Conservation (phyloP, 2,888 invertebrate genomes). For the Ariolimax columbianus region DNA sequence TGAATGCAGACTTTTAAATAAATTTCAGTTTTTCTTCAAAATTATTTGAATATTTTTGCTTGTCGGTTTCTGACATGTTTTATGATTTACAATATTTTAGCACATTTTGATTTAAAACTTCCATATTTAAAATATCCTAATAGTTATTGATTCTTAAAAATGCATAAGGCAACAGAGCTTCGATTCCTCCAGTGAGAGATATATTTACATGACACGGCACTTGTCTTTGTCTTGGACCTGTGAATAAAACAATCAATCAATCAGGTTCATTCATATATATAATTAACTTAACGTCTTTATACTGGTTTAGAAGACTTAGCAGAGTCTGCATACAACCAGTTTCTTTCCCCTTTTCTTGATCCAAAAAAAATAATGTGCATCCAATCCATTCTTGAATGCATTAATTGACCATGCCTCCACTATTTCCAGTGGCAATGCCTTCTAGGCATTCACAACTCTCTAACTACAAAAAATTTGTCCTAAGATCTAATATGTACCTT, state of each 20-base stretch:
- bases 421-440: too few species aligned
- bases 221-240: conserved; percentile 50
- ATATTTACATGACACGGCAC: conserved; percentile 42
- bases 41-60: background rate
- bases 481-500: too few species aligned
- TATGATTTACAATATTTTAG: background rate
- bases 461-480: too few species aligned
- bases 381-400: too few species aligned
- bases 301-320: too few species aligned
- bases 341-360: too few species aligned
- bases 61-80: background rate
- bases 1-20: background rate
- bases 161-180: background rate
- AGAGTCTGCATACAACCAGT: too few species aligned
- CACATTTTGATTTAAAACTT: background rate
- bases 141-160: background rate
- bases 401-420: too few species aligned
- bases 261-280: too few species aligned
- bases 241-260: background rate
- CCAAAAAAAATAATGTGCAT: too few species aligned
- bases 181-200: background rate
- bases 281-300: too few species aligned
- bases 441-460: too few species aligned
- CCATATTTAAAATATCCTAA: background rate
- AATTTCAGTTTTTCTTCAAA: background rate